Evolutionary conservation across 2,113 vertebrate genomes (phyloP), one percentile per base, ranked within the genome.

Genomic region (Pipa parva): DNA sequence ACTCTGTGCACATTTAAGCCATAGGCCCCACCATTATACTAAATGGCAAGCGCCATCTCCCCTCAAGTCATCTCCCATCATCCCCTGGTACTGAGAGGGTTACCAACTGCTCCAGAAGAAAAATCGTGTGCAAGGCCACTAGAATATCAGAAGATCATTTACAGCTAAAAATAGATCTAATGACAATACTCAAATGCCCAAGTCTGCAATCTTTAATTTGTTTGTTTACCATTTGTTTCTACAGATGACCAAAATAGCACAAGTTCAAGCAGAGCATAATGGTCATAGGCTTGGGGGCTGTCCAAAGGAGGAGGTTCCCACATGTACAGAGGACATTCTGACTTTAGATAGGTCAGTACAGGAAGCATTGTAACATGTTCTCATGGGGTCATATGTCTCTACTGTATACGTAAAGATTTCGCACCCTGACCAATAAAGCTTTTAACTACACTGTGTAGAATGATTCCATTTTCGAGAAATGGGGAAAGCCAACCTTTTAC

Each of bases 151-250:
- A 11, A 49, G 46, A 49, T 49, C 46, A 10, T 12, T 54, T 54
- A 63, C 22, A 54, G 49, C 62, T 63, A 39, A 54, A 63, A 63
- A 63, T 63, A 63, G 7, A 37, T 26, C 48, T 39, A 39, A 52
- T 52, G n/a, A 54, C 49, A 39, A 54, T 27, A 21, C 21, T 17
- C 20, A 22, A 24, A 49, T 22, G 46, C 8, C 46, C 46, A 12
- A 49, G 4, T 54, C 62, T 25, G 29, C 31, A 54, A 52, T 52
- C 46, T 63, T 51, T 63, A 50, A 50, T 63, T 26, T 63, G 60
- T 50, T 63, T 51, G 60, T 51, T 63, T 63, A 63, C 49, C 48
- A 63, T 63, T 33, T 63, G 60, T 20, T 63, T 63, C 46, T 12
- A 51, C 29, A 21, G 39, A 22, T 18, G n/a, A 26, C 62, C 8